A percentile compares a stretch with the other conserved stretches of the same genome.
Conservation (phyloP, 2,888 invertebrate species). For the Agriopis aurantiaria region DNA sequence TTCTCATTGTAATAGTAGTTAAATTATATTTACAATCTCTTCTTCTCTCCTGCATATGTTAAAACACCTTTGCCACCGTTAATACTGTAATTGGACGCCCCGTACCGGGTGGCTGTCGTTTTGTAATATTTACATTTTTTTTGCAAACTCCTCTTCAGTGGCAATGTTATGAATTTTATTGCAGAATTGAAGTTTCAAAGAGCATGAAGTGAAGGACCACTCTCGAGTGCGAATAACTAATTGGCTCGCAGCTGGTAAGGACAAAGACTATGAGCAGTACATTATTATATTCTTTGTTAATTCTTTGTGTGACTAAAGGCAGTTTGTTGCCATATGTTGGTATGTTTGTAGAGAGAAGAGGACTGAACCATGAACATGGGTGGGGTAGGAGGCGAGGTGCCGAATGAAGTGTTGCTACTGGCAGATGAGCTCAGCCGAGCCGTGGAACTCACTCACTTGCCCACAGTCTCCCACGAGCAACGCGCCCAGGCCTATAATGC, state of each 20-base stretch:
- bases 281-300: slow-evolving; percentile 26
- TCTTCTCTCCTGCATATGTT: neutral
- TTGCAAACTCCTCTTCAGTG: slow-evolving; percentile 29
- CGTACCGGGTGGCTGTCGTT: slow-evolving; percentile 51
- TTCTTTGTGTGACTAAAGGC: slow-evolving; percentile 35
- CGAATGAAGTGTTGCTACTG: slow-evolving; percentile 88
- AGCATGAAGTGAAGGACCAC: slow-evolving; percentile 53
- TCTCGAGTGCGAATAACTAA: slow-evolving; percentile 47
- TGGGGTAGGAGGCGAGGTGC: slow-evolving; percentile 74
- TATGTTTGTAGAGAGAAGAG: slow-evolving; percentile 47
- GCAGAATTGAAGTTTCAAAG: slow-evolving; percentile 41
- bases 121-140: slow-evolving; percentile 45
- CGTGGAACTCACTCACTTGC: slow-evolving; percentile 93
- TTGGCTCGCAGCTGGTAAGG: slow-evolving; percentile 64
- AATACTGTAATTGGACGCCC: slow-evolving; percentile 36
- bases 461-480: slow-evolving; percentile 91
- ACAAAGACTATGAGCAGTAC: slow-evolving; percentile 30
- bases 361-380: slow-evolving; percentile 72
- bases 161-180: slow-evolving; percentile 32
- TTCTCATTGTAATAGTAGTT: slow-evolving; percentile 5
- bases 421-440: slow-evolving; percentile 93
- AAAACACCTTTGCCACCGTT: neutral
- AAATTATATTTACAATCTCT: neutral
- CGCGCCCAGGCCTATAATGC: slow-evolving; percentile 94
- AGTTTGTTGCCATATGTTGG: slow-evolving; percentile 22